Conservation (phyloP, 2,113 vertebrate species). For the Spilogale gracilis region DNA sequence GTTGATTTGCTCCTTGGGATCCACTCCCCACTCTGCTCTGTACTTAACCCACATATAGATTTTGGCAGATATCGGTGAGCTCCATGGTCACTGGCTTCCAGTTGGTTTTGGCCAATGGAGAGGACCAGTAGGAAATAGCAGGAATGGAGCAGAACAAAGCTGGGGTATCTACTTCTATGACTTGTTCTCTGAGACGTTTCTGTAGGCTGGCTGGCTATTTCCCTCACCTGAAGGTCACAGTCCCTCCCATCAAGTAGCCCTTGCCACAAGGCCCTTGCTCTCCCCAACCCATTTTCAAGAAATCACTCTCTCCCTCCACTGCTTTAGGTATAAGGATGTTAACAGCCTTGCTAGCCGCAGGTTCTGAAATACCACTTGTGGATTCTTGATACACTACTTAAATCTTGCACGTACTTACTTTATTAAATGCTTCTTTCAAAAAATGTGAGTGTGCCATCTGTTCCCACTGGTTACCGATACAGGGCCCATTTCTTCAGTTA, state of each 20-base stretch:
- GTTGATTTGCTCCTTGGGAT: neutral
- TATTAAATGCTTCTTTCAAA: slow-evolving; percentile 44
- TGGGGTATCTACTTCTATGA: neutral
- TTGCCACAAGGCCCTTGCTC: neutral
- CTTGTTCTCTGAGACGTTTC: neutral
- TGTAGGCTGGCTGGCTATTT: neutral
- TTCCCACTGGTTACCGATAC: slow-evolving; percentile 24
- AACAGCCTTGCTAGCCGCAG: neutral
- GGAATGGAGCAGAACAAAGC: neutral
- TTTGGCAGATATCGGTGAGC: neutral
- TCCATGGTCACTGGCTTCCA: neutral
- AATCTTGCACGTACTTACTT: slow-evolving; percentile 16
- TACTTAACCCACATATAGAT: neutral
- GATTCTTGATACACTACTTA: neutral
- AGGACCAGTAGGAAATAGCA: neutral
- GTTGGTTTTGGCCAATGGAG: neutral
- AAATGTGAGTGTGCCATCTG: neutral
- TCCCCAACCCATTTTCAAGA: neutral
- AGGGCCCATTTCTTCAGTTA: neutral
- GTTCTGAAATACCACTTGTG: slow-evolving; percentile 11
- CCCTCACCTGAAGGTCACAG: neutral
- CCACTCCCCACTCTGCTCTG: neutral
- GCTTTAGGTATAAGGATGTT: neutral
- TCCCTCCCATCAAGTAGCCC: neutral
- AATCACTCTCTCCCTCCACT: neutral